Conservation (phyloP, 1,140 invertebrate species). For the Colletes latitarsis region DNA sequence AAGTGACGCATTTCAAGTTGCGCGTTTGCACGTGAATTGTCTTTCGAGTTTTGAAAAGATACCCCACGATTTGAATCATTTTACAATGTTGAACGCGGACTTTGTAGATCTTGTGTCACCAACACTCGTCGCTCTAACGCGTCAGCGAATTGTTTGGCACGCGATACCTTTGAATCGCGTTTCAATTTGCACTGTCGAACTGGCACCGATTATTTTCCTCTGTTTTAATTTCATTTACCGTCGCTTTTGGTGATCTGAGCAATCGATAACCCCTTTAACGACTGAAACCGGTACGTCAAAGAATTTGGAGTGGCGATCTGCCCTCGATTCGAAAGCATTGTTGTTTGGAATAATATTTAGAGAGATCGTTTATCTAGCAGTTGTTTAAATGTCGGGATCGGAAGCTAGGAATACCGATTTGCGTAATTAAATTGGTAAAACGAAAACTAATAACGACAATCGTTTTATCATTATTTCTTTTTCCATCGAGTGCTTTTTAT, state of each 20-base stretch:
- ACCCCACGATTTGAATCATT: background rate
- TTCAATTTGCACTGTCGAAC: constrained; percentile 40
- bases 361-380: background rate
- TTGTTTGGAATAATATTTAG: background rate
- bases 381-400: background rate
- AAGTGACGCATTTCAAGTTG: too few species aligned
- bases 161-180: constrained; percentile 47
- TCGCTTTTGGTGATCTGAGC: constrained; percentile 11
- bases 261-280: constrained; percentile 43
- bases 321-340: constrained; percentile 6
- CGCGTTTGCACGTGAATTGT: too few species aligned
- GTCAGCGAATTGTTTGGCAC: constrained; percentile 39
- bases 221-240: constrained; percentile 51
- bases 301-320: constrained; percentile 41
- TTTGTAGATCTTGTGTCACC: constrained; percentile 55
- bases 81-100: constrained; percentile 41
- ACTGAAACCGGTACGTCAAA: constrained; percentile 4
- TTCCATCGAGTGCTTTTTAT: too few species aligned
- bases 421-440: too few species aligned
- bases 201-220: constrained; percentile 46
- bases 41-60: constrained; percentile 2
- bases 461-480: too few species aligned
- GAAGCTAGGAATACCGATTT: background rate
- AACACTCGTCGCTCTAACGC: constrained; percentile 41
- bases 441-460: too few species aligned